Base-by-base conservation (phyloP, 2,888 invertebrate genomes). In the Aspidiotus destructor region DNA sequence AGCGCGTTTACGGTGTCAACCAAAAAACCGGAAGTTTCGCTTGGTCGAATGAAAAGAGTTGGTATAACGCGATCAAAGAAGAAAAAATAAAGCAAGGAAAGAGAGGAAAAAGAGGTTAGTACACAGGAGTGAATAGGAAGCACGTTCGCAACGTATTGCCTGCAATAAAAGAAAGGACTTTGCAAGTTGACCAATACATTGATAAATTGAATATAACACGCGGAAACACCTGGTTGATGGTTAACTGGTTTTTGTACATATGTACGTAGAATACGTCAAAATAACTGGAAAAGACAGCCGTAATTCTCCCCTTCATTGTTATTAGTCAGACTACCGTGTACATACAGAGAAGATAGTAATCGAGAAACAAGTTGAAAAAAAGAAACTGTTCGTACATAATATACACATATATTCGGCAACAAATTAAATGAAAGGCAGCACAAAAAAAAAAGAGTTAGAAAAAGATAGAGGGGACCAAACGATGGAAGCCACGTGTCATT, bases 291-390 rank as follows among this genome's bases (percentile, higher is more conserved):
- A 13, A 58, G 40, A 58, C 13, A 58, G 28, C 58, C 17, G 40
- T 28, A 58, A 58, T 58, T 40, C 58, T 17, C 58, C 58, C 58
- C 58, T 58, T 58, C 58, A 58, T 17, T 58, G 28, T 28, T 17
- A 28, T 58, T 28, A 58, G 13, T 28, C 28, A 28, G 58, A 2
- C 58, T 58, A 58, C 58, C 17, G 6, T 2, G 58, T 28, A 58
- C 11, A 58, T 28, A 28, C 28, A 28, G 28, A 28, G 28, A 28
- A 28, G 58, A 58, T 58, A 58, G 28, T 11, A 11, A 58, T 58
- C 58, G 28, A 58, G 40, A 55, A 55, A 58, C 58, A 58, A 58
- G 58, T 58, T 58, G 58, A 40, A 17, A 58, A 58, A 17, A 54
- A 9, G 28, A 28, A 28, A 28, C 28, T 5, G 28, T 28, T 28